Evolutionary conservation across 2,888 invertebrate genomes (phyloP), one percentile per base, ranked within the genome.

Genomic region (Xestoiulus laeticollis): DNA sequence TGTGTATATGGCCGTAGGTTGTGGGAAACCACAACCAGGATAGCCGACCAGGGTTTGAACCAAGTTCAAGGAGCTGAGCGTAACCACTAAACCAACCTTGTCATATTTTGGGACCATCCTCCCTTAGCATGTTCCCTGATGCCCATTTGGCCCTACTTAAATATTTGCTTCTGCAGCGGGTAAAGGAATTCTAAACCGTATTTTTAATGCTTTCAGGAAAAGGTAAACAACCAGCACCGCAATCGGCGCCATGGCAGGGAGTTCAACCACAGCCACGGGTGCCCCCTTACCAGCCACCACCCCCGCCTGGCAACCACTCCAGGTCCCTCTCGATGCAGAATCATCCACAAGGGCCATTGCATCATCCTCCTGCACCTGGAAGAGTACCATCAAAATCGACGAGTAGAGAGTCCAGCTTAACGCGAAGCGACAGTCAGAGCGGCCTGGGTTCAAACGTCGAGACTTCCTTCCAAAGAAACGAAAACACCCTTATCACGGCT

Each of bases 401-500:
- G 4, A 19, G n/a, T 22, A 68, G 26, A 14, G 68, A 68, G 10
- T n/a, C 68, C 12, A 26, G 68, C 68, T n/a, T 68, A 68, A 85
- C 33, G 16, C n/a, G 85, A 10, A 43, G n/a, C 43, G 85, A 43
- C 43, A 38, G 33, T 43, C 38, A 33, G 43, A 43, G 10, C 0
- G 84, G 33, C 22, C 84, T 32, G 10, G 8, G 19, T 10, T 3
- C 38, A 14, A 26, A 43, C 14, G n/a, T n/a, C 4, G 85, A 85
- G 22, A 84, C 83, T 16, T 26, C 44, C 43, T 87, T 84, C 83
- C 87, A 87, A 43, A 30, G 87, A 48, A 87, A 87, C 68, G 87
- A 87, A 30, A 87, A 87, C 44, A 87, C 87, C 8, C 68, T 87
- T 30, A 87, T 87, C 30, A 87, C 82, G 4, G 87, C 87, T 16